Percentiles rank a stretch among this genome's conserved stretches.
These are phyloP conservation scores for Antheraea mylitta DNA, from an alignment of 1,140 invertebrate genomes.

Conservation along the genomic window DNA sequence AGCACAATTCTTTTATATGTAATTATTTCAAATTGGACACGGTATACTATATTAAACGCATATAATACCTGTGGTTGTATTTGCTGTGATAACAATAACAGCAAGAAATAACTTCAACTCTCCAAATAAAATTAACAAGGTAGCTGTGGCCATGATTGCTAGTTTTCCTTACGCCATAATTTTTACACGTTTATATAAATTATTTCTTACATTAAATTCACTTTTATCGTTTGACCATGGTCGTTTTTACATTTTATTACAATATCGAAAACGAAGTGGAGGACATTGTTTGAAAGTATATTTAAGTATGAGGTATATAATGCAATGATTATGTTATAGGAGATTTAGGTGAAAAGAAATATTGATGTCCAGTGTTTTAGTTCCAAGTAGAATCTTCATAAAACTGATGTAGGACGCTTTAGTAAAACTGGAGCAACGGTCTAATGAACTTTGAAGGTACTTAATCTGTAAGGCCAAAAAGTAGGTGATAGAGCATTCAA, in stretches of 20 bases:
- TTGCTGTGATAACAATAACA: background rate
- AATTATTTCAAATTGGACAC: too few species aligned
- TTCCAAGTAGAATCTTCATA: too few species aligned
- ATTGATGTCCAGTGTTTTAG: too few species aligned
- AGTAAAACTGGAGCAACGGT: too few species aligned
- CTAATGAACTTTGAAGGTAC: too few species aligned
- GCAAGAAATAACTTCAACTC: background rate
- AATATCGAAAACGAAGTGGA: background rate
- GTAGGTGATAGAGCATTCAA: too few species aligned
- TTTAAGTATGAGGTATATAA: background rate
- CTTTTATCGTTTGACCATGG: background rate
- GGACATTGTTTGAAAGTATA: background rate
- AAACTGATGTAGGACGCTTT: too few species aligned
- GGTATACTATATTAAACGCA: background rate
- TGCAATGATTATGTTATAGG: too few species aligned
- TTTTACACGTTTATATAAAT: background rate
- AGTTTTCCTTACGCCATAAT: background rate
- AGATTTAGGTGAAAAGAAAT: too few species aligned
- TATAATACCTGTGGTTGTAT: background rate
- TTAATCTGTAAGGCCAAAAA: too few species aligned
- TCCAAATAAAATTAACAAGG: background rate
- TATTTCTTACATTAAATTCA: background rate
- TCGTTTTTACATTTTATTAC: background rate
- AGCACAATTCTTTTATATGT: too few species aligned
- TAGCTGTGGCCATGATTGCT: background rate